Percentiles rank a stretch among this genome's conserved stretches.
Conservation (phyloP, 2,113 vertebrate genomes). For the Aplodontia rufa region DNA sequence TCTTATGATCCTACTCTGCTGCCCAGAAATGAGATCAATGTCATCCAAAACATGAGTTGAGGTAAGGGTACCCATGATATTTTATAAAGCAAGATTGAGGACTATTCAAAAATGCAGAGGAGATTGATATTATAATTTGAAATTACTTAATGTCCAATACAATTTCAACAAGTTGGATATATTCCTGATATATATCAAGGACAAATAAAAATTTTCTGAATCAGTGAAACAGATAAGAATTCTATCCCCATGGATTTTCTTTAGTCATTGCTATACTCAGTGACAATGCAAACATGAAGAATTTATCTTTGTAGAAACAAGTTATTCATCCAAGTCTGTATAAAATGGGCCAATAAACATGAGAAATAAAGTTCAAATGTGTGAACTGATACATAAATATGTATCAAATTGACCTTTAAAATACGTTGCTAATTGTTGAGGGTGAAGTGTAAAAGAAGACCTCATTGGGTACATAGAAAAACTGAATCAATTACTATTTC, state of each 20-base stretch:
- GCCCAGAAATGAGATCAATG: not conserved
- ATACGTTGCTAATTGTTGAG: not conserved
- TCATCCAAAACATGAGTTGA: not conserved
- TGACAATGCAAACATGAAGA: not conserved
- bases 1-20: not conserved
- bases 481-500: not conserved
- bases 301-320: not conserved
- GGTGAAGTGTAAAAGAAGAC: not conserved
- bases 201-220: not conserved
- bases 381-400: not conserved
- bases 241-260: not conserved
- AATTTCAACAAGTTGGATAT: not conserved
- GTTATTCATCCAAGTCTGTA: slow-evolving; percentile 6
- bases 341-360: not conserved
- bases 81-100: not conserved
- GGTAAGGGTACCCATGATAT: not conserved
- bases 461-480: not conserved
- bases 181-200: not conserved
- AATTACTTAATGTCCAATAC: not conserved
- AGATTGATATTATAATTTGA: not conserved
- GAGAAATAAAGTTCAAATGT: not conserved
- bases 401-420: not conserved
- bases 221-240: not conserved
- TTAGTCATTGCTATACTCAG: not conserved
- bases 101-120: not conserved